Evolutionary conservation across 2,113 vertebrate species (phyloP).

Genomic region (Gymnogyps californianus): DNA sequence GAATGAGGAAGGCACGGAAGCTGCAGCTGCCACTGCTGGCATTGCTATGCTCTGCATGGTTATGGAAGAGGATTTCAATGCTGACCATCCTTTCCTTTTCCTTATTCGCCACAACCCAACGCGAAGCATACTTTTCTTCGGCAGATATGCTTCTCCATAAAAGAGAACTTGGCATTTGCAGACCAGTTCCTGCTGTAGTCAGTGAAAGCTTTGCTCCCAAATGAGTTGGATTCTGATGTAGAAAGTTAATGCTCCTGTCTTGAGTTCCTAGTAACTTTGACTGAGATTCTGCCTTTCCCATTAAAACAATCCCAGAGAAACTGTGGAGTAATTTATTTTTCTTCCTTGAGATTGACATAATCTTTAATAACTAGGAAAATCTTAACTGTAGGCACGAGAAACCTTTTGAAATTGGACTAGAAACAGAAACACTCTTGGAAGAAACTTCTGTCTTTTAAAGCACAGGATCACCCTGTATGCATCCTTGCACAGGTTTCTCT

Average conservation of each 20-base stretch:
- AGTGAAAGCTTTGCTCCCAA: not conserved
- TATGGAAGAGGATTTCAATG: conserved; percentile 77
- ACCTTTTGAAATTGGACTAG: not conserved
- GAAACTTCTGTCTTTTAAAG: not conserved
- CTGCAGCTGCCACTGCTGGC: conserved; percentile 85
- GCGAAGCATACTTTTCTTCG: conserved; percentile 82
- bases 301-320: not conserved
- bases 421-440: not conserved
- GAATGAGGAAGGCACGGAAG: conserved; percentile 93
- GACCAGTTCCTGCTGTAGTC: not conserved
- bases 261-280: not conserved
- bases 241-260: not conserved
- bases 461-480: not conserved
- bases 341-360: not conserved
- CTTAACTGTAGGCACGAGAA: not conserved
- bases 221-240: not conserved
- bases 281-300: not conserved
- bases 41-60: conserved; percentile 59
- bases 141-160: conserved; percentile 75
- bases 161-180: not conserved
- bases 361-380: not conserved
- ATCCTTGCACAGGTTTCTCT: not conserved
- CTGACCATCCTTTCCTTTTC: conserved; percentile 92
- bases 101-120: conserved; percentile 85
- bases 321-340: not conserved